Evolutionary conservation across 1,140 invertebrate species (phyloP).

Genomic region (Neomicropteryx cornuta): DNA sequence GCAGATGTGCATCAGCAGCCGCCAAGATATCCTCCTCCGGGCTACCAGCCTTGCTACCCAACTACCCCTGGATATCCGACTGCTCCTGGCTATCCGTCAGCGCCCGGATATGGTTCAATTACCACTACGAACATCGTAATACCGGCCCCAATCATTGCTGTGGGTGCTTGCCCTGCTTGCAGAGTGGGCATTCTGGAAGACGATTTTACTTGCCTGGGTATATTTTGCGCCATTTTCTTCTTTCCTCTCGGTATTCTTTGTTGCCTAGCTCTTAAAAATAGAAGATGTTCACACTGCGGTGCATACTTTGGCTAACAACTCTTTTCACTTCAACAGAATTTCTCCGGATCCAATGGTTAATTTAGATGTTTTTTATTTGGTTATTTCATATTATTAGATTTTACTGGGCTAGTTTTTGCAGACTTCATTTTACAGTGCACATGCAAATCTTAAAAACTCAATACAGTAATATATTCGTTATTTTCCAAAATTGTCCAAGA

Average conservation of each 20-base stretch:
- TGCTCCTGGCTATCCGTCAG: conserved; percentile 18
- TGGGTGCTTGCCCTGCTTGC: conserved; percentile 74
- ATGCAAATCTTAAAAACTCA: too few species aligned
- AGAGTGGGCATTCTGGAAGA: conserved; percentile 75
- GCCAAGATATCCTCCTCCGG: conserved; percentile 21
- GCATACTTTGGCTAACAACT: conserved; percentile 57
- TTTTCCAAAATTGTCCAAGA: too few species aligned
- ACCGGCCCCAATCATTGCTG: conserved; percentile 33
- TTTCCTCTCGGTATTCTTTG: conserved; percentile 77
- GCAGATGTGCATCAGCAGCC: conserved; percentile 16
- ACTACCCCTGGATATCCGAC: conserved; percentile 13
- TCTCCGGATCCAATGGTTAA: too few species aligned
- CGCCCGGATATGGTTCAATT: conserved; percentile 39
- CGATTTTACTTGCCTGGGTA: conserved; percentile 69
- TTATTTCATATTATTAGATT: too few species aligned
- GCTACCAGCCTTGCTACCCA: conserved; percentile 24
- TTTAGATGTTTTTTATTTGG: too few species aligned
- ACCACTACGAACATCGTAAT: conserved; percentile 30
- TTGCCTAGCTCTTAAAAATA: conserved; percentile 66
- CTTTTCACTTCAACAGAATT: too few species aligned
- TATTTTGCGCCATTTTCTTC: conserved; percentile 75
- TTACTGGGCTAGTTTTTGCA: too few species aligned
- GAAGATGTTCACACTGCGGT: conserved; percentile 74
- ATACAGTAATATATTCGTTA: too few species aligned
- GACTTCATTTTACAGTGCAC: too few species aligned